Evolutionary conservation across 2,113 vertebrate genomes (phyloP).

Genomic region (Channa maculata): DNA sequence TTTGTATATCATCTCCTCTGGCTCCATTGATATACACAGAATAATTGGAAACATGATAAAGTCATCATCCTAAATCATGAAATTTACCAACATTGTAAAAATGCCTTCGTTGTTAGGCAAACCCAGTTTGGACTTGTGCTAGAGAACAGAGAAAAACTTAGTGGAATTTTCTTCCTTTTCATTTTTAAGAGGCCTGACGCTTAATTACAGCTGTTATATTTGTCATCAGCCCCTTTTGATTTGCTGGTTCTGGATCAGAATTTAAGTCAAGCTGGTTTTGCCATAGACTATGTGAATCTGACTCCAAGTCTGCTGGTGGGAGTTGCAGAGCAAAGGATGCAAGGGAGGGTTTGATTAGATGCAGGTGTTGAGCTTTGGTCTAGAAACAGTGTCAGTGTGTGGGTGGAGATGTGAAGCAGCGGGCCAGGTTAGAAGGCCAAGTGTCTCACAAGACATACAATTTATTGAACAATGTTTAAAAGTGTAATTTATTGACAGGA

Average conservation of each 20-base stretch:
- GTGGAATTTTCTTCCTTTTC: constrained; percentile 36
- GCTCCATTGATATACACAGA: constrained; percentile 39
- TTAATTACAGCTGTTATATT: constrained; percentile 69
- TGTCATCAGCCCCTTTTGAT: constrained; percentile 64
- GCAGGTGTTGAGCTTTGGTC: constrained; percentile 64
- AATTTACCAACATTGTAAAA: constrained; percentile 61
- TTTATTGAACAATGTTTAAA: constrained; percentile 1
- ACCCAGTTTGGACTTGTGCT: constrained; percentile 45
- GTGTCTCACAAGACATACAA: constrained; percentile 1
- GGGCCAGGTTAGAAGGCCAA: constrained; percentile 40
- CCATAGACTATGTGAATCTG: constrained; percentile 56
- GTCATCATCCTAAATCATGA: constrained; percentile 60
- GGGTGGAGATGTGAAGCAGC: constrained; percentile 52
- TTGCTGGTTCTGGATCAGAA: constrained; percentile 67
- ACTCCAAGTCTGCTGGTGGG: constrained; percentile 60
- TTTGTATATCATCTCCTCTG: constrained; percentile 53
- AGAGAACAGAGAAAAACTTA: constrained; percentile 36
- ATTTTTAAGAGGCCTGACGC: constrained; percentile 20
- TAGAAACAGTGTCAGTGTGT: constrained; percentile 45
- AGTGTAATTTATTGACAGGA: neutral
- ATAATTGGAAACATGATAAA: constrained; percentile 69
- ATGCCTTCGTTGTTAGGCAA: constrained; percentile 34
- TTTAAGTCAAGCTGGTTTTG: constrained; percentile 58
- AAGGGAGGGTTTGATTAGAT: constrained; percentile 63
- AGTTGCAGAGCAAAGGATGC: constrained; percentile 55